Evolutionary conservation across 1,140 invertebrate species (phyloP).

Genomic region (Diploscapter pachys): DNA sequence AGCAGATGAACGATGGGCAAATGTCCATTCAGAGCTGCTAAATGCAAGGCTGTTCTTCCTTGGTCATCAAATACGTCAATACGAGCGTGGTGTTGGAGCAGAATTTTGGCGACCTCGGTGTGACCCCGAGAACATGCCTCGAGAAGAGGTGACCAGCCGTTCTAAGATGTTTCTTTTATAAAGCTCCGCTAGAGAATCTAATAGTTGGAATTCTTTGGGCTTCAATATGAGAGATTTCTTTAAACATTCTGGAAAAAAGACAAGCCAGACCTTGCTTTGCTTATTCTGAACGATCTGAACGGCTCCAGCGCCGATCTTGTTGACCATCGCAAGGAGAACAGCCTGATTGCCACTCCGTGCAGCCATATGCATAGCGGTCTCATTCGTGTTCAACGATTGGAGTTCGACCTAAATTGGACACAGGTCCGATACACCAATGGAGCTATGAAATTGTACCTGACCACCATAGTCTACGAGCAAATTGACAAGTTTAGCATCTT

Average conservation of each 20-base stretch:
- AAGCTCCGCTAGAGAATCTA: too few relatives aligned
- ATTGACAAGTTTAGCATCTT: constrained; percentile 84
- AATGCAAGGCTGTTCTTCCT: constrained; percentile 69
- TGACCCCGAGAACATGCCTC: constrained; percentile 74
- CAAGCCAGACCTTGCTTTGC: constrained; percentile 69
- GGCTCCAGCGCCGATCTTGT: constrained; percentile 77
- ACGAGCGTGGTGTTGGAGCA: constrained; percentile 72
- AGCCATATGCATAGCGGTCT: constrained; percentile 91
- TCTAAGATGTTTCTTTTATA: constrained; percentile 56
- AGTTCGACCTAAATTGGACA: constrained; percentile 22
- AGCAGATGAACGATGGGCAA: constrained; percentile 83
- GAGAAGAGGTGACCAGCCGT: constrained; percentile 89
- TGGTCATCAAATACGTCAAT: constrained; percentile 93
- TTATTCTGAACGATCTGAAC: constrained; percentile 87
- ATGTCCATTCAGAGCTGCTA: constrained; percentile 89
- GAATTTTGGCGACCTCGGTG: constrained; percentile 64
- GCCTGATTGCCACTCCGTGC: constrained; percentile 91
- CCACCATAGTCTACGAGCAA: constrained; percentile 82
- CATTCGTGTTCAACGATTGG: constrained; percentile 61
- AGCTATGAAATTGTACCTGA: constrained; percentile 67
- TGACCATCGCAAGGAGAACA: constrained; percentile 85
- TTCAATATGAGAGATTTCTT: too few relatives aligned
- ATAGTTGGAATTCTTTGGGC: too few relatives aligned
- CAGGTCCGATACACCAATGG: neutral
- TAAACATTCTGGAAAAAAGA: neutral